phyloP scores from a whole-genome alignment of 2,888 invertebrate genomes.

The Idaea biselata region DNA sequence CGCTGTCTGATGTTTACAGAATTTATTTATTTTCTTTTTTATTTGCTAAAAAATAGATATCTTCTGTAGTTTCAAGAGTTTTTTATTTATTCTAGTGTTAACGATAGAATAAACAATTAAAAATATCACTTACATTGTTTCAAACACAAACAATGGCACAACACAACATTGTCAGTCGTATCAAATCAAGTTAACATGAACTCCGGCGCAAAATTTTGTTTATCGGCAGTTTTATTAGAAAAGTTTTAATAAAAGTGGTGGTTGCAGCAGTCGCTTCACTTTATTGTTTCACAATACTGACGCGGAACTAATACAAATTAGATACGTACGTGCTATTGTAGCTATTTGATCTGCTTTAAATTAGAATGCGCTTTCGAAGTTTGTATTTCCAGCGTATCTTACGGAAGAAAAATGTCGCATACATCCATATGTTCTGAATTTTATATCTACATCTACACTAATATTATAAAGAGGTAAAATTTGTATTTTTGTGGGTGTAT shows the following conservation, averaged over 20 bases:
- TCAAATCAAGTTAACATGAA: conserved; percentile 14
- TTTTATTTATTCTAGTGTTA: no score
- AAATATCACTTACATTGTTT: not conserved
- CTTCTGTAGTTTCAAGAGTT: no score
- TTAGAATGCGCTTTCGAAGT: not conserved
- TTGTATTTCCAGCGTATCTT: not conserved
- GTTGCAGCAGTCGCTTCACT: conserved; percentile 35
- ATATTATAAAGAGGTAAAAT: no score
- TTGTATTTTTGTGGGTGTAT: no score
- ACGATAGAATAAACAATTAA: not conserved
- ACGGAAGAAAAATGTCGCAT: no score
- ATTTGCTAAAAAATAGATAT: no score
- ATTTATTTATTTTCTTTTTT: no score
- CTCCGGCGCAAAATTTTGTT: conserved; percentile 39
- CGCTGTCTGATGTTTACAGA: no score
- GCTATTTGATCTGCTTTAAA: not conserved
- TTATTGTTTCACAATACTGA: conserved; percentile 44
- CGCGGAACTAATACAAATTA: conserved; percentile 24
- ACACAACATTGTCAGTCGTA: not conserved
- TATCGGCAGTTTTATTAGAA: conserved; percentile 57
- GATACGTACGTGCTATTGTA: conserved; percentile 17
- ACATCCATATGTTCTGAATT: no score
- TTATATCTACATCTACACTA: no score
- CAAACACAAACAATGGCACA: not conserved
- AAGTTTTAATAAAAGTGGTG: conserved; percentile 48